Evolutionary conservation across 64 coral and sea anemone species (phyloP), one percentile per base, ranked within the genome.

Genomic region (Cladopsammia gracilis): DNA sequence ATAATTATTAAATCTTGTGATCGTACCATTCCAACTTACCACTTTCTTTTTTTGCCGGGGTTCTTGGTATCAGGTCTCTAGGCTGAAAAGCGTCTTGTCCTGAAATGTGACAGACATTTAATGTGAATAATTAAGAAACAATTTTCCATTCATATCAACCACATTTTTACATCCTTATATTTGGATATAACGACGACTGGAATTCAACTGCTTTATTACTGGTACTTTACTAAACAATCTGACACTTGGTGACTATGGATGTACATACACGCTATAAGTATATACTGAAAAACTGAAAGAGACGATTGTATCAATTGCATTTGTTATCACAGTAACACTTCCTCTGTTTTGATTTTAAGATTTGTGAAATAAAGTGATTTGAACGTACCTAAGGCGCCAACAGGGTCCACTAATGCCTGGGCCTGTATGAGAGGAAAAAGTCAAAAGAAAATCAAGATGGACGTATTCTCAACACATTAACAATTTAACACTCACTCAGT

Each of bases 41-140:
- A 58, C 18, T 69, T 23, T 87, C 81, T 8, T 58, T 19, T 26
- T 83, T 83, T 4, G 91, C 82, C 20, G 91, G 91, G 56, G 91
- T 93, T 67, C 91, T 83, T 23, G 82, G 50, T 10, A 93, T 86
- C n/a, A 86, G 82, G 58, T 93, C 91, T 68, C 83, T 82, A 64
- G 91, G 51, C 26, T 86, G 70, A 87, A 93, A 93, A 69, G 91
- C 91, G 45, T 73, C 75, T 51, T 87, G 81, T 51, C 66, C 91
- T 93, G 58, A 68, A 56, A 92, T 76, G 1, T 64, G 14, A 56
- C 3, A 7, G 34, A 14, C 59, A 4, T 62, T 22, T 22, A 11
- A 10, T 20, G 34, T 25, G 6, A 65, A 48, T 48, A 11, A 64
- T 47, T 34, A 34, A 34, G 34, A 34, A 34, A 34, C 34, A 34